Percentiles rank a stretch among this genome's conserved stretches.
These are phyloP conservation scores for Hycleus phaleratus DNA, from an alignment of 1,140 invertebrate genomes.

Conservation along the genomic window DNA sequence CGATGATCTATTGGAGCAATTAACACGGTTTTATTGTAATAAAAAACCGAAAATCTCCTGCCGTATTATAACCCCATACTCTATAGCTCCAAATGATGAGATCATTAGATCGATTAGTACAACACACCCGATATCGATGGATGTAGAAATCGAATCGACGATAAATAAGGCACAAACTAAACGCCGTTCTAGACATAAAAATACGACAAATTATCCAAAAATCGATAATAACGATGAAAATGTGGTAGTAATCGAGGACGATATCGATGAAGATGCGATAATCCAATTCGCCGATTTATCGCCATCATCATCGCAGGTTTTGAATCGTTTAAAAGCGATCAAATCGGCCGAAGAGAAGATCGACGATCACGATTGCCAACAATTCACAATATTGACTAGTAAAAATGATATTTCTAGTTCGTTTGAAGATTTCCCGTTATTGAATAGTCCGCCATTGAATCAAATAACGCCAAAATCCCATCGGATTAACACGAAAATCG, in stretches of 20 bases:
- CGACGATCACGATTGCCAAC: conserved; percentile 21
- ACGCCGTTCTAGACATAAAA: conserved; percentile 39
- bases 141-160: conserved; percentile 35
- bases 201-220: conserved; percentile 8
- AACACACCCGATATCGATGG: conserved; percentile 39
- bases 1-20: conserved; percentile 49
- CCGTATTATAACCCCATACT: conserved; percentile 56
- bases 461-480: too few relatives aligned
- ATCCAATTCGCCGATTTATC: conserved; percentile 20
- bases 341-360: conserved; percentile 39
- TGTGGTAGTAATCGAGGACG: neutral
- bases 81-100: conserved; percentile 47
- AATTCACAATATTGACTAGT: conserved; percentile 24
- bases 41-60: conserved; percentile 43
- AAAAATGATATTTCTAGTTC: conserved; percentile 13
- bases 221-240: conserved; percentile 4
- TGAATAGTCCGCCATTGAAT: conserved; percentile 20
- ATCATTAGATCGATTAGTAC: conserved; percentile 44
- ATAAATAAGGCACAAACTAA: conserved; percentile 39
- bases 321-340: conserved; percentile 46
- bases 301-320: neutral
- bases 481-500: conserved; percentile 25
- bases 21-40: conserved; percentile 54
- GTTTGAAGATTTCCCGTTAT: conserved; percentile 26
- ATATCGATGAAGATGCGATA: conserved; percentile 11